Percentiles rank a stretch among this genome's conserved stretches.
Evolutionary conservation across 2,888 invertebrate genomes (phyloP).

Genomic region (Ischnus inquisitorius): DNA sequence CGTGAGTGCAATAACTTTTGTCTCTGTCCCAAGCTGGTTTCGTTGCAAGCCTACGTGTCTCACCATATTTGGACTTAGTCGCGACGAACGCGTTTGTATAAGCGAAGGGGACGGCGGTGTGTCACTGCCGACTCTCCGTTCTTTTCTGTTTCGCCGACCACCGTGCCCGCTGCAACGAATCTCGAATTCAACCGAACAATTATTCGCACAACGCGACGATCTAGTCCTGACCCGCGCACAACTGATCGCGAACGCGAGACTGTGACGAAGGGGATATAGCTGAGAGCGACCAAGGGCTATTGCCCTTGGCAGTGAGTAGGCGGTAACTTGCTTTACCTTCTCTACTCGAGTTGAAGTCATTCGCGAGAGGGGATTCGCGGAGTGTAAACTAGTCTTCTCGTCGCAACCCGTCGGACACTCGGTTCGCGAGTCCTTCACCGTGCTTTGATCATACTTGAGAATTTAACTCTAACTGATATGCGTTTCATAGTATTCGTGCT

Average conservation of each 20-base stretch:
- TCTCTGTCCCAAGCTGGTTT: slow-evolving; percentile 39
- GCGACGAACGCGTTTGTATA: slow-evolving; percentile 55
- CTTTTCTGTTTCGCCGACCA: slow-evolving; percentile 10
- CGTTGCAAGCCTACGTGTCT: slow-evolving; percentile 38
- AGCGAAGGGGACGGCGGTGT: slow-evolving; percentile 28
- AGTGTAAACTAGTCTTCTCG: slow-evolving; percentile 51
- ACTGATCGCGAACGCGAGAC: slow-evolving; percentile 5
- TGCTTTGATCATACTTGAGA: background rate
- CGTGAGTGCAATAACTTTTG: slow-evolving; percentile 88
- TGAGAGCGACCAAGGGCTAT: slow-evolving; percentile 4
- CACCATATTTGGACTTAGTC: slow-evolving; percentile 65
- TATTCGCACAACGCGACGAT: background rate
- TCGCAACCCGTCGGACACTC: slow-evolving; percentile 1
- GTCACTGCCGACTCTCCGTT: background rate
- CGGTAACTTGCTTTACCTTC: slow-evolving; percentile 79
- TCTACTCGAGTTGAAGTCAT: slow-evolving; percentile 79
- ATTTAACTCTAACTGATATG: slow-evolving; percentile 60
- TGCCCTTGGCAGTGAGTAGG: slow-evolving; percentile 62
- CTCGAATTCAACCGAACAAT: background rate
- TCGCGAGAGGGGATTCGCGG: slow-evolving; percentile 67
- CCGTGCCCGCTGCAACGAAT: slow-evolving; percentile 12
- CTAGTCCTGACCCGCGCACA: background rate
- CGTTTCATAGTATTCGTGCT: slow-evolving; percentile 59
- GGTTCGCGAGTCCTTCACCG: slow-evolving; percentile 15
- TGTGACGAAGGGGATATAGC: background rate